These are phyloP conservation scores for Tragopan temminckii DNA, from an alignment of 2,797 vertebrate species.

Conservation along the genomic window DNA sequence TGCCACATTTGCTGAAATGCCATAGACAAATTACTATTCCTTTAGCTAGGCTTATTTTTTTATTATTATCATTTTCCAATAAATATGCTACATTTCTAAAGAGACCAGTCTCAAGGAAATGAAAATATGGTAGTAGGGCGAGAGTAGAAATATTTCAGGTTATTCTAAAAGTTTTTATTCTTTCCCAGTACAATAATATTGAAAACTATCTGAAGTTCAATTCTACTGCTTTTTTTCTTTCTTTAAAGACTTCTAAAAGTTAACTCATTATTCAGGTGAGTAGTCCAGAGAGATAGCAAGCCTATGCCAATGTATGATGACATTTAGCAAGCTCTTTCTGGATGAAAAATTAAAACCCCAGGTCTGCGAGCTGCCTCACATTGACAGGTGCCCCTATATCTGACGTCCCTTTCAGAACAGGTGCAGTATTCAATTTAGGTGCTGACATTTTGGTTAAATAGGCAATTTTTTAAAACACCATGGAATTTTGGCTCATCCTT, in stretches of 20 bases:
- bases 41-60: slow-evolving; percentile 47
- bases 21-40: slow-evolving; percentile 60
- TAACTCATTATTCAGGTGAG: slow-evolving; percentile 6
- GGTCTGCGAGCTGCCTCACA: neutral
- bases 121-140: neutral
- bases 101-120: slow-evolving; percentile 37
- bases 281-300: neutral
- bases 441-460: slow-evolving; percentile 42
- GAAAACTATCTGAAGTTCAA: slow-evolving; percentile 4
- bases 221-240: neutral
- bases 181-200: neutral
- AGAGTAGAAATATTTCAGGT: neutral
- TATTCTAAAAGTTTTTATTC: slow-evolving; percentile 11
- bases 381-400: neutral
- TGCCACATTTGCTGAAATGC: slow-evolving; percentile 39
- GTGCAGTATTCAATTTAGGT: neutral
- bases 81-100: slow-evolving; percentile 48
- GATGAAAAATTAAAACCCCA: neutral
- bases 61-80: slow-evolving; percentile 19
- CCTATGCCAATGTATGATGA: neutral
- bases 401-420: neutral
- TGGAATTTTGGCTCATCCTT: neutral
- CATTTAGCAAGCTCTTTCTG: slow-evolving; percentile 20
- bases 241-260: neutral
- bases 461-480: neutral